Base-by-base conservation (phyloP, 1,140 invertebrate genomes). In the Microplitis demolitor region DNA sequence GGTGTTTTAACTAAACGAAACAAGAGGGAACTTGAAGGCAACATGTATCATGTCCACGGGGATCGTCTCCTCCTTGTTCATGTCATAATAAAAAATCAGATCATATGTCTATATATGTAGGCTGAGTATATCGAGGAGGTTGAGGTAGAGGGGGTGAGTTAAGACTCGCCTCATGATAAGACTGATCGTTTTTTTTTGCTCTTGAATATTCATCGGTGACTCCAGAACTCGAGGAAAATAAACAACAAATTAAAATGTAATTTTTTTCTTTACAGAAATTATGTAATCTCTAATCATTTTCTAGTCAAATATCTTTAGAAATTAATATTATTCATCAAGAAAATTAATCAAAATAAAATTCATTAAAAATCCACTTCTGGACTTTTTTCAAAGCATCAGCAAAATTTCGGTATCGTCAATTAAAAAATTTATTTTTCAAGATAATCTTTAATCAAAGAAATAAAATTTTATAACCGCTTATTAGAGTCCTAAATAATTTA, bases 71-170 rank as follows among this genome's bases (percentile, higher is more conserved):
- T 62, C 14, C 13, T 51, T 14, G 63, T 66, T 51, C 63, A 45
- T 66, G 63, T 66, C 37, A 50, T 66, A 66, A 66, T 66, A 45
- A 66, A 63, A 66, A 66, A 66, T 66, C 63, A 37, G 24, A 37
- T 16, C 63, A 66, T 50, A 24, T 45, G 50, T 66, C 16, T 37
- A n/a, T 51, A 51, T 66, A 64, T 64, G 24, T 31, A 61, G 4
- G 24, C 24, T 31, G 14, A 8, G 4, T 13, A 54, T 60, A 31
- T 33, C 24, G 5, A 60, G 5, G 2, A 31, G 6, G 24, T 24
- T 60, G 31, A 33, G 11, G 24, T 13, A 60, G n/a, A 4, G 24
- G 9, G 31, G 11, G 13, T 9, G 16, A 60, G 16, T 60, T 34
- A 33, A 60, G 56, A 13, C 14, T 60, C 16, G 16, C 31, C 16